Conservation (phyloP, 2,797 vertebrate genomes). For the Agapornis canus region DNA sequence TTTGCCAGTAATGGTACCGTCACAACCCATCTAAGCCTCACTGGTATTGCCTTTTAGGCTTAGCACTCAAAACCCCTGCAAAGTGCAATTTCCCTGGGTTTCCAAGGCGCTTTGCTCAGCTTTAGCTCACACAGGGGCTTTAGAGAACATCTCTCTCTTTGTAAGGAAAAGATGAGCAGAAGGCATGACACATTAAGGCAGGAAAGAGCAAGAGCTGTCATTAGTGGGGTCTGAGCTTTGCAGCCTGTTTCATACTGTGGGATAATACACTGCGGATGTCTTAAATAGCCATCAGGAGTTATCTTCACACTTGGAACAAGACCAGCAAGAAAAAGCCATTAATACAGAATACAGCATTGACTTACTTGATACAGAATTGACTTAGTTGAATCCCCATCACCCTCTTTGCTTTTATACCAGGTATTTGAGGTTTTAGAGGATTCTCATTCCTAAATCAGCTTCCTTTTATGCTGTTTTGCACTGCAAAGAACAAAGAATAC, state of each 20-base stretch:
- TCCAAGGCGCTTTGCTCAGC: background rate
- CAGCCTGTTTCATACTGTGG: background rate
- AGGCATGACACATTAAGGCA: background rate
- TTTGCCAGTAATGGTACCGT: background rate
- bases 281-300: background rate
- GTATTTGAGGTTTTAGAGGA: background rate
- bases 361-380: background rate
- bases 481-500: background rate
- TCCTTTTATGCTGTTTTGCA: background rate
- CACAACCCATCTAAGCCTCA: background rate
- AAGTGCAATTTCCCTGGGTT: background rate
- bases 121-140: background rate
- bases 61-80: background rate
- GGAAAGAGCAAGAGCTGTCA: background rate
- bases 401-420: background rate
- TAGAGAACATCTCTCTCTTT: background rate
- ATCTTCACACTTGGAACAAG: background rate
- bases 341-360: background rate
- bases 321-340: background rate
- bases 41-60: background rate
- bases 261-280: background rate
- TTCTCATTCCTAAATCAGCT: background rate
- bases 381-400: background rate
- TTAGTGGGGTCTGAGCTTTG: background rate
- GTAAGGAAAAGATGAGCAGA: background rate